Evolutionary conservation across 2,888 invertebrate genomes (phyloP), one percentile per base, ranked within the genome.

Genomic region (Ophion slaviceki): DNA sequence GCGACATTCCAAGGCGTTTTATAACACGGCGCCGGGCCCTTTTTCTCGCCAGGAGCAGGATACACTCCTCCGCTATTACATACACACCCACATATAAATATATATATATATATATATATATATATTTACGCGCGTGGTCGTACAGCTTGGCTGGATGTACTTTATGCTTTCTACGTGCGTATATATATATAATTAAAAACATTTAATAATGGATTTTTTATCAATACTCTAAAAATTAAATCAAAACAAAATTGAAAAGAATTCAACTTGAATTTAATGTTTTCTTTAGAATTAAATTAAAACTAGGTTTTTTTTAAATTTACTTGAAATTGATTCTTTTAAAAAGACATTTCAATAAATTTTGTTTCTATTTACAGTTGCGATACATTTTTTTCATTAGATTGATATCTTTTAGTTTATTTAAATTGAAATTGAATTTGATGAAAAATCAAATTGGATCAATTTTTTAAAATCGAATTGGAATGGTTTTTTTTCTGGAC

Each of bases 1-100:
- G 75, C 82, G 67, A 76, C 86, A 86, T 86, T 86, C 86, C 86
- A 76, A 85, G 53, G 82, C 81, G 85, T 84, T 85, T 53, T 85
- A 78, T 71, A 66, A 77, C 70, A 17, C 76, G 86, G 76, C 81
- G 81, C 81, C 84, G 67, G 80, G 77, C 61, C 59, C 72, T 79
- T 81, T 86, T 80, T 82, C 14, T 75, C 75, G 84, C 75, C 80
- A 80, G 67, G 71, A 66, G 75, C 78, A 59, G 20, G 62, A 47
- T 28, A 62, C 5, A 61, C 20, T 53, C 53, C 53, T 24, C 53
- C n/a, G 20, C 47, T 53, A n/a, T 24, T 79, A 64, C 53, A 40
- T 67, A 4, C 66, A 32, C 24, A 11, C 11, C 11, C 2, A 28
- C 17, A 24, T 32, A 32, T 4, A 32, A 4, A 32, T 32, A 32